Base-by-base conservation (phyloP, 2,113 vertebrate genomes). In the Rostratula benghalensis region DNA sequence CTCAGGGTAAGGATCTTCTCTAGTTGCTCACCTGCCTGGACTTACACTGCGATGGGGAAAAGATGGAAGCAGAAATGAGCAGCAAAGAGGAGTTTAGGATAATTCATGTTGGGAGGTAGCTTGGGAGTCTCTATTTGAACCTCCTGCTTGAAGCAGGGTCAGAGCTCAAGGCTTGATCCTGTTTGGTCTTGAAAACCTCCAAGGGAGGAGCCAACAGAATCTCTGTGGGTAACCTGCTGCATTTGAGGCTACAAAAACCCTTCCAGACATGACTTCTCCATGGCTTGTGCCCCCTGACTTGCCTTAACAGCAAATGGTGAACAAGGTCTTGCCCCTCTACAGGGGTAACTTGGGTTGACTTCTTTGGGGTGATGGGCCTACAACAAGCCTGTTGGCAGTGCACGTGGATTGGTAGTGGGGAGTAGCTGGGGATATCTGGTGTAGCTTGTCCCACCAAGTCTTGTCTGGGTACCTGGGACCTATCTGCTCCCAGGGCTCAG, bases 261-360 rank as follows among this genome's bases (percentile, higher is more conserved):
- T 50, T 17, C 87, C 64, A 41, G 54, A 16, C 6, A 1, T 24
- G 83, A 48, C 27, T 63, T 18, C 30, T 69, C 71, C 2, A 1
- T 28, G 56, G 23, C 0, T 0, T 25, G 20, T 63, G 15, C 19
- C 39, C 0, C 0, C n/a, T 20, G 56, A 8, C 3, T 73, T 12
- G 0, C 43, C 70, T 33, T 35, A 30, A 11, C 5, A 21, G n/a
- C 30, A 51, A 65, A 45, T 0, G 1, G 28, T 31, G 79, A 35
- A 17, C 48, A 37, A 60, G 51, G 39, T 20, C 39, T 79, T 16
- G 5, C 7, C 20, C 3, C 13, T 64, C 70, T 10, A 0, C 4
- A 6, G 8, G 30, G 13, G 45, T n/a, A 6, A 27, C 30, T 15
- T 65, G 41, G 7, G 53, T 30, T 69, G 59, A 5, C 59, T 41